Percentiles rank a stretch among this genome's conserved stretches.
Evolutionary conservation across 2,888 invertebrate species (phyloP).

Genomic region (Exocentrus adspersus): DNA sequence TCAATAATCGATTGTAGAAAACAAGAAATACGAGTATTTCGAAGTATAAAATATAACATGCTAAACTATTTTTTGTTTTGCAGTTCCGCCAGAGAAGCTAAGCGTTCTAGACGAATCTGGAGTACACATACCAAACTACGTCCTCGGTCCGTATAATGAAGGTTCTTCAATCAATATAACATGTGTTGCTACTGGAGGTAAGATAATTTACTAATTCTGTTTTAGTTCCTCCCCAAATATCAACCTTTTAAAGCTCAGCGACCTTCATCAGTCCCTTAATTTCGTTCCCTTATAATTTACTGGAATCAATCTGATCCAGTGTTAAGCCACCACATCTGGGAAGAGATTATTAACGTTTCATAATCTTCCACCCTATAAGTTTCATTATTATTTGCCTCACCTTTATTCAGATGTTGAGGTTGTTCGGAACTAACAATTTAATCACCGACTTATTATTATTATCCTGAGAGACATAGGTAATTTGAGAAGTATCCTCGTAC

Average conservation of each 20-base stretch:
- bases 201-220: slow-evolving; percentile 56
- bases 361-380: slow-evolving; percentile 12
- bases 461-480: background rate
- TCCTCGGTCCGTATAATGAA: slow-evolving; percentile 86
- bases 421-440: slow-evolving; percentile 11
- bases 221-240: slow-evolving; percentile 35
- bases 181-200: slow-evolving; percentile 88
- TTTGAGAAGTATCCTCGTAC: no score
- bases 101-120: slow-evolving; percentile 84
- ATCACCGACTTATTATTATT: slow-evolving; percentile 3
- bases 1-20: background rate
- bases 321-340: slow-evolving; percentile 19
- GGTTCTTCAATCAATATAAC: slow-evolving; percentile 83
- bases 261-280: background rate
- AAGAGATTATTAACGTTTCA: slow-evolving; percentile 17
- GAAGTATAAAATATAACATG: background rate
- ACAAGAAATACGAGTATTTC: background rate
- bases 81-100: slow-evolving; percentile 85
- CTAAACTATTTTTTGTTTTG: slow-evolving; percentile 30
- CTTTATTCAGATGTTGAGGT: slow-evolving; percentile 3
- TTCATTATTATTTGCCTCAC: background rate
- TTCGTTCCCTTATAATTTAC: background rate
- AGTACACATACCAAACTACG: slow-evolving; percentile 77
- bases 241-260: slow-evolving; percentile 27
- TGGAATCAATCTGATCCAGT: slow-evolving; percentile 26